Conservation (phyloP, 2,888 invertebrate genomes). For the Amblyjoppa proteus region DNA sequence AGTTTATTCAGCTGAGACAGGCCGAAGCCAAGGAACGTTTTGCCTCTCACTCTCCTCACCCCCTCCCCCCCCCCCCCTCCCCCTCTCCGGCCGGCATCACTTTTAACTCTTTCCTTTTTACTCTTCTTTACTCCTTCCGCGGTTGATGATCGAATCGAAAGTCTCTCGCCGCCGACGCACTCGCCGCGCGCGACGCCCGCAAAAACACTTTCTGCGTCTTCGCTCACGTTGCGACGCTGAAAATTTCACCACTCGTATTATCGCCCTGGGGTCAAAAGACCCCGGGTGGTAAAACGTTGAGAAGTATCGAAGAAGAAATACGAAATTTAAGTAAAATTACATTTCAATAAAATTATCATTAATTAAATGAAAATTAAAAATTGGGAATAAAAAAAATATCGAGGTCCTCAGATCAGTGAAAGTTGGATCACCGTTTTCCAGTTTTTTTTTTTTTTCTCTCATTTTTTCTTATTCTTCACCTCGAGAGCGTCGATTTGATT, state of each 20-base stretch:
- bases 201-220: slow-evolving; percentile 62
- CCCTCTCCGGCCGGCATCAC: not conserved
- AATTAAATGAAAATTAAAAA: not conserved
- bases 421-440: not conserved
- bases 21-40: slow-evolving; percentile 29
- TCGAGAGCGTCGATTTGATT: not conserved
- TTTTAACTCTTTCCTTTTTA: slow-evolving; percentile 31
- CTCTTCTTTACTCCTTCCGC: slow-evolving; percentile 55
- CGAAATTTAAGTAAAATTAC: not conserved
- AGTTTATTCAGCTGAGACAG: slow-evolving; percentile 46
- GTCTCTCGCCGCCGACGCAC: slow-evolving; percentile 64
- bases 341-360: not conserved
- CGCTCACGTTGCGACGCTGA: slow-evolving; percentile 35
- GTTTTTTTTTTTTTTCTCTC: not conserved
- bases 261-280: slow-evolving; percentile 9
- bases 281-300: slow-evolving; percentile 22
- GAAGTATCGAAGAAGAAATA: not conserved
- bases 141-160: slow-evolving; percentile 69
- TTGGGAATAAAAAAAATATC: not conserved
- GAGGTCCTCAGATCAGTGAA: not conserved
- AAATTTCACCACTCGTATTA: slow-evolving; percentile 56
- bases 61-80: not conserved
- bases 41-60: slow-evolving; percentile 43
- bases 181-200: slow-evolving; percentile 42
- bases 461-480: not conserved